Percentiles rank a stretch among this genome's conserved stretches.
Evolutionary conservation across 2,797 vertebrate genomes (phyloP).

Genomic region (Molossus alvarezi): DNA sequence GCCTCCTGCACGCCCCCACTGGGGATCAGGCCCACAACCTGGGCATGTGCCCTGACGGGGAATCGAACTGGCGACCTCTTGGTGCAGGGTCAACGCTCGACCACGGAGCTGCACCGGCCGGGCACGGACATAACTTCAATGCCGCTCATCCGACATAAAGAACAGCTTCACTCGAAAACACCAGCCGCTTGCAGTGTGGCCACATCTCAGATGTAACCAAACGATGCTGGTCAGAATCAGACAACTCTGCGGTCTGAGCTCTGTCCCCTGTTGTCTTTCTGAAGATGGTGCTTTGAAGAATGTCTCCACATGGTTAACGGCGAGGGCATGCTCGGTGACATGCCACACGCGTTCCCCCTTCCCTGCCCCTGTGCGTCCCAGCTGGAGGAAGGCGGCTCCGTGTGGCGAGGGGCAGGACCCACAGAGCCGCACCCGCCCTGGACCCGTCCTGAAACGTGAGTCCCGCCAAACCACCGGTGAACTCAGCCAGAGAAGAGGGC

Average conservation of each 20-base stretch:
- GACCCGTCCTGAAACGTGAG: not conserved
- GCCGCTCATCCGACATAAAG: not conserved
- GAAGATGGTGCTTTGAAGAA: not conserved
- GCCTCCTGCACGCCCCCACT: no score
- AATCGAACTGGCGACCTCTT: no score
- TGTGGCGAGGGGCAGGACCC: accelerated
- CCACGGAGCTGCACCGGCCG: no score
- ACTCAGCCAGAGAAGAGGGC: not conserved
- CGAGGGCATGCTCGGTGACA: not conserved
- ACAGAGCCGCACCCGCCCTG: accelerated
- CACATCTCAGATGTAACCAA: not conserved
- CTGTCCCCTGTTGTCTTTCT: not conserved
- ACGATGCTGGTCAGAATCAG: not conserved
- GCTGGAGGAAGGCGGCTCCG: not conserved
- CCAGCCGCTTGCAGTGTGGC: not conserved
- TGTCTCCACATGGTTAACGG: not conserved
- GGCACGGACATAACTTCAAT: not conserved
- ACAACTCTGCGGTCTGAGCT: not conserved
- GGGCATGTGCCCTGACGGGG: no score
- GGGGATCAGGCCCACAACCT: no score
- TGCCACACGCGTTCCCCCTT: not conserved
- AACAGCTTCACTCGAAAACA: not conserved
- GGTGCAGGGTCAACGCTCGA: no score
- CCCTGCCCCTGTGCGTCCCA: not conserved
- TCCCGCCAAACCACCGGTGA: no score